Evolutionary conservation across 2,888 invertebrate species (phyloP), one percentile per base, ranked within the genome.

Genomic region (Drosophila tanythrix): DNA sequence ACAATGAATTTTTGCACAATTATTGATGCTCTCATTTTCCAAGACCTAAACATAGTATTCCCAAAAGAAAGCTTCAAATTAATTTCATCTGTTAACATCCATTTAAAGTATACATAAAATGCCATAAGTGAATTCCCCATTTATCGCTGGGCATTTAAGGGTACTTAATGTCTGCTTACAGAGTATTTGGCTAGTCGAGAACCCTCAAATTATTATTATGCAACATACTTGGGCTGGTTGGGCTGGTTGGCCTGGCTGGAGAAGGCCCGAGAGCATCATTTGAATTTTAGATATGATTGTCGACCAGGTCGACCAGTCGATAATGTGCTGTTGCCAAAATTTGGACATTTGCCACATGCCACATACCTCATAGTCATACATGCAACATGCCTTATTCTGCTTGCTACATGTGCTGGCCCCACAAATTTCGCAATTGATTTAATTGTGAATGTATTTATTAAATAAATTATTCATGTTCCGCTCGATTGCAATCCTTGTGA

Each of bases 391-490:
- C 50, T 10, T 13, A 48, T 63, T 56, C 43, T 61, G n/a, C 56
- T 53, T 57, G 50, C 63, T 52, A 35, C 51, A 46, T 56, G 55
- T 6, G 10, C 10, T 10, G 21, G 21, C 11, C 18, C 56, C 74
- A 65, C 73, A 82, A 73, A 81, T 81, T 82, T 82, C 70, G 82
- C 81, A 89, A 87, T 89, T 87, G 86, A 87, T 87, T 87, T 89
- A 84, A 87, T 87, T 87, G 85, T 89, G 76, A 87, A 84, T 89
- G 84, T 82, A 89, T 87, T 87, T 87, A 87, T 87, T 89, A 87
- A 89, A 87, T 87, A 89, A 87, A 84, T 87, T 89, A 87, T 87
- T 87, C 89, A 87, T 89, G 71, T 76, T 63, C 53, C 70, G 67
- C 75, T 71, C 83, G 69, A 86, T 80, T 83, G 84, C 82, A 76